Percentiles rank a stretch among this genome's conserved stretches.
These are phyloP conservation scores for Lagria hirta DNA, from an alignment of 2,888 invertebrate genomes.

Conservation along the genomic window DNA sequence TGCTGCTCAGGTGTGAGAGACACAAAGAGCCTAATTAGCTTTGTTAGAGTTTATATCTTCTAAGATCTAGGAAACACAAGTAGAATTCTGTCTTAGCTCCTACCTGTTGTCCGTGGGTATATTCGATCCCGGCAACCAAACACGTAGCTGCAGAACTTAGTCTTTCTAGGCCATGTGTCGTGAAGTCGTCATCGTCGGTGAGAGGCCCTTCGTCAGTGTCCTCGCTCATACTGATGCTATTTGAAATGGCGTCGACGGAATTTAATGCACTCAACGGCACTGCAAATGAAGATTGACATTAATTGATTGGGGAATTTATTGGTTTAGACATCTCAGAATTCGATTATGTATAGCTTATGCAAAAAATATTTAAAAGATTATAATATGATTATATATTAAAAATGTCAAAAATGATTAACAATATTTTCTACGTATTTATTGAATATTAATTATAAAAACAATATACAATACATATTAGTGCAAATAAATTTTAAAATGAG, in stretches of 20 bases:
- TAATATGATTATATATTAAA: too few relatives aligned
- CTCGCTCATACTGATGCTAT: constrained; percentile 27
- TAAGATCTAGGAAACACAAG: background rate
- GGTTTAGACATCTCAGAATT: too few relatives aligned
- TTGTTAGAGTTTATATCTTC: constrained; percentile 7
- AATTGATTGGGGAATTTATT: too few relatives aligned
- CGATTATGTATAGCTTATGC: too few relatives aligned
- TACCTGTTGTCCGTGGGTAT: constrained; percentile 57
- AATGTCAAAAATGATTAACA: too few relatives aligned
- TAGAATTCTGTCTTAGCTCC: constrained; percentile 12
- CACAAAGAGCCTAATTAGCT: constrained; percentile 20
- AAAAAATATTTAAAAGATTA: too few relatives aligned
- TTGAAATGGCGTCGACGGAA: constrained; percentile 33
- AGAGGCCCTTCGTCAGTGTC: constrained; percentile 43
- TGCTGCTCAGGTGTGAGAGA: background rate
- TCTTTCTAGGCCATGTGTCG: constrained; percentile 51
- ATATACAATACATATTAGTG: too few relatives aligned
- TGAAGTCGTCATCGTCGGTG: constrained; percentile 48
- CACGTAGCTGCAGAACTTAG: constrained; percentile 55
- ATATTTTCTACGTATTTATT: too few relatives aligned
- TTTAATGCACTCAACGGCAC: constrained; percentile 45
- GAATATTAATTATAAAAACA: too few relatives aligned
- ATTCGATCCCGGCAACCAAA: constrained; percentile 54
- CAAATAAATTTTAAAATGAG: too few relatives aligned
- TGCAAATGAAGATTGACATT: constrained; percentile 36